Evolutionary conservation across 2,888 invertebrate species (phyloP), one percentile per base, ranked within the genome.

Genomic region (Epinotia nisella): DNA sequence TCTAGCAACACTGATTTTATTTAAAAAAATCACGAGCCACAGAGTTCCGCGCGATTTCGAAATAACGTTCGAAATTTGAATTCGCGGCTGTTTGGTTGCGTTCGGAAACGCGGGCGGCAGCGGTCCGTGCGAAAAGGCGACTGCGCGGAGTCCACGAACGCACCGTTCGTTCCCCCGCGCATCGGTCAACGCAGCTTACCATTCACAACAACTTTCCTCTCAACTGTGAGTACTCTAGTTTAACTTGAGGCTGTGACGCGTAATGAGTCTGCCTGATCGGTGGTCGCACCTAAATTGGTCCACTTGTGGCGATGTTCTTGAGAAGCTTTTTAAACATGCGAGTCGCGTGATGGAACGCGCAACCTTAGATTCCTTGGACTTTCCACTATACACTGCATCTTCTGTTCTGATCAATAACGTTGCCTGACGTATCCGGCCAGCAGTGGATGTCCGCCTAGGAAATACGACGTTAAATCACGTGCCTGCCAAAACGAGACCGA

Each of bases 111-210:
- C 83, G 86, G 65, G 71, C 82, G 83, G 82, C 84, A 81, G 81
- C 90, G 88, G 85, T 85, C 88, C 86, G 80, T 80, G 80, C 83
- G 84, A 86, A 86, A 85, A 86, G 85, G 82, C 87, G 89, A 93
- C 93, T 93, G 91, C 81, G 83, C 75, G 70, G 77, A 72, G 72
- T 62, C 73, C 67, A 75, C 70, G 62, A 60, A 76, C 78, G 76
- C 61, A 55, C 80, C 85, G 88, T 86, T 83, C 87, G 84, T 88
- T 89, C 90, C 87, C 89, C 89, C 85, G 85, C 87, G 82, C 83
- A 80, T 81, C 86, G 88, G 85, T 89, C 88, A 87, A 82, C 80
- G 80, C 49, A 49, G 49, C n/a, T 49, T 49, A 13, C 15, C 4
- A 49, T 49, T 49, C 7, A 49, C n/a, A 13, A 49, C 7, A 49